These are phyloP conservation scores for Lysiphlebus fabarum DNA, from an alignment of 1,140 invertebrate species.

Conservation along the genomic window DNA sequence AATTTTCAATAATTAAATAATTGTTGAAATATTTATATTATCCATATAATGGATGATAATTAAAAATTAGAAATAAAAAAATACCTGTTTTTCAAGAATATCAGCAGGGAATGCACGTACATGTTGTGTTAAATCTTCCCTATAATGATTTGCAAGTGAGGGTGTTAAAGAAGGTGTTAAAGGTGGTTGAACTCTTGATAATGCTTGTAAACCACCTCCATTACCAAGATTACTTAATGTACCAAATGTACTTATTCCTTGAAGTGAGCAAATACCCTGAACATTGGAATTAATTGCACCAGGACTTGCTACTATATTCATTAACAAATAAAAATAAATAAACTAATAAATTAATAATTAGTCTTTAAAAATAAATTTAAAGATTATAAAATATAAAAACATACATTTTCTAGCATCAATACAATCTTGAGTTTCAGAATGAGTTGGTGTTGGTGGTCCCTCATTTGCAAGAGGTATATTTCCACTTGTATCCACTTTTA, in stretches of 20 bases:
- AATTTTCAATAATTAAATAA: not conserved
- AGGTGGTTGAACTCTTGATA: slow-evolving; percentile 53
- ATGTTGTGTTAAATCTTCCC: slow-evolving; percentile 85
- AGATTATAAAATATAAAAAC: slow-evolving; percentile 14
- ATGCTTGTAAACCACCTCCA: slow-evolving; percentile 52
- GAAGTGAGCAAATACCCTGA: slow-evolving; percentile 57
- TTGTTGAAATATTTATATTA: slow-evolving; percentile 5
- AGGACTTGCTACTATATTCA: slow-evolving; percentile 51
- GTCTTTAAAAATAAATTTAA: not conserved
- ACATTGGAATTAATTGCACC: slow-evolving; percentile 47
- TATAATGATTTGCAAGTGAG: slow-evolving; percentile 86
- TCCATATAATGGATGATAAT: not conserved
- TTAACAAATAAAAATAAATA: slow-evolving; percentile 9
- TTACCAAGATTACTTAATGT: slow-evolving; percentile 55
- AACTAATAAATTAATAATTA: slow-evolving; percentile 5
- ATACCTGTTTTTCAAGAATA: slow-evolving; percentile 87
- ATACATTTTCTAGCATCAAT: slow-evolving; percentile 60
- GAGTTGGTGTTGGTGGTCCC: slow-evolving; percentile 68
- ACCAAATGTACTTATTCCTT: slow-evolving; percentile 53
- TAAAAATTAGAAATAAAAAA: not conserved
- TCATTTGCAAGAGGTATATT: slow-evolving; percentile 50
- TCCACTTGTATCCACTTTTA: slow-evolving; percentile 60
- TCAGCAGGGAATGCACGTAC: slow-evolving; percentile 91
- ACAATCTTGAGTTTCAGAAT: slow-evolving; percentile 67
- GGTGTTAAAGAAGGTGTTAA: slow-evolving; percentile 74